A percentile compares a stretch with the other conserved stretches of the same genome.
Conservation (phyloP, 2,888 invertebrate species). For the Lordiphosa fenestrarum region DNA sequence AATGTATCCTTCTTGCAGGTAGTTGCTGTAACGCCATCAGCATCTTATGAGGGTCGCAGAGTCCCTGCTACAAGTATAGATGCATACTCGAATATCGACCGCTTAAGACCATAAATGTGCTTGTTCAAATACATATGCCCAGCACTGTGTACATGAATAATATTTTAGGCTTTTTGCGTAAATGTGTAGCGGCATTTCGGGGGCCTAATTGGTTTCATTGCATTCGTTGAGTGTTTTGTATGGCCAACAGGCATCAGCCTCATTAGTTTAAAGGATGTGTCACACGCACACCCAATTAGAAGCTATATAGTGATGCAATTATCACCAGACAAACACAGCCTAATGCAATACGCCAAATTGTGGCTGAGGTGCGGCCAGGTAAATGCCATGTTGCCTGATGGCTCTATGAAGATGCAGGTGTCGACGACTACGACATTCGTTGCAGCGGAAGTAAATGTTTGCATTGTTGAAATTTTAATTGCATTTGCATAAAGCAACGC, state of each 20-base stretch:
- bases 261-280: constrained; percentile 59
- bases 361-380: constrained; percentile 58
- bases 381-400: constrained; percentile 40
- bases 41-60: no score
- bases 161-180: not conserved
- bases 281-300: constrained; percentile 23
- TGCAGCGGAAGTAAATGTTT: constrained; percentile 77
- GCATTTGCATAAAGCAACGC: constrained; percentile 73
- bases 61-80: no score
- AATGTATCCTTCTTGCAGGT: no score
- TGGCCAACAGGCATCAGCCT: constrained; percentile 40
- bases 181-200: not conserved
- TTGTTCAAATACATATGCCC: no score
- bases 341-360: constrained; percentile 70
- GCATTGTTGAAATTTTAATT: constrained; percentile 77
- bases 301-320: constrained; percentile 62
- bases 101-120: no score
- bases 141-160: no score
- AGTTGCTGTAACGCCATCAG: no score
- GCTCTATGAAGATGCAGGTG: constrained; percentile 44
- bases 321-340: constrained; percentile 64
- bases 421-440: constrained; percentile 56
- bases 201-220: constrained; percentile 12
- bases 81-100: no score
- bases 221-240: constrained; percentile 11